phyloP scores from a whole-genome alignment of 2,888 invertebrate genomes.

The Sarcophaga variegata region DNA sequence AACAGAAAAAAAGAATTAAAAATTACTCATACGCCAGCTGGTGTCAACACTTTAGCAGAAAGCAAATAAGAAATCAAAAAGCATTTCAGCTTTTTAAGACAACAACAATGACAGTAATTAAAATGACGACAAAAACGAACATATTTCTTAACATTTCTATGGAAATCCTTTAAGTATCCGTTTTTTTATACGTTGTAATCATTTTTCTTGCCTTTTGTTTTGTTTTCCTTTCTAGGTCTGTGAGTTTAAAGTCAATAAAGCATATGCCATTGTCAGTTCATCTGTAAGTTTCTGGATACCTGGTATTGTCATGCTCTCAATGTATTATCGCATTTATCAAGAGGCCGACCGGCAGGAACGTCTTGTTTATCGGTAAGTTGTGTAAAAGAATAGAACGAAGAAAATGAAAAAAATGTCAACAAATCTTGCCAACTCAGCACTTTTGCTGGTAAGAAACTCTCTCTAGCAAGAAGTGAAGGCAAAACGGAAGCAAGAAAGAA shows the following conservation, averaged over 20 bases:
- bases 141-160: neutral
- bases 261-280: slow-evolving; percentile 93
- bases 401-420: neutral
- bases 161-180: neutral
- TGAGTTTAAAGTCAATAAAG: slow-evolving; percentile 92
- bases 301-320: slow-evolving; percentile 95
- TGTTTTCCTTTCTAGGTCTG: slow-evolving; percentile 82
- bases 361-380: slow-evolving; percentile 89
- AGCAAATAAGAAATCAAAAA: neutral
- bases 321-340: slow-evolving; percentile 94
- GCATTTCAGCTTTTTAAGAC: neutral
- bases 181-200: neutral
- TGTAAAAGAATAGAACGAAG: neutral
- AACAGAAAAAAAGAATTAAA: neutral
- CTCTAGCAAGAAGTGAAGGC: neutral
- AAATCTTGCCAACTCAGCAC: slow-evolving; percentile 6
- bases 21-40: slow-evolving; percentile 31
- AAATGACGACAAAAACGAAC: neutral
- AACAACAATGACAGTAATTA: slow-evolving; percentile 2
- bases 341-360: slow-evolving; percentile 93
- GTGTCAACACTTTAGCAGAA: neutral
- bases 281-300: slow-evolving; percentile 97
- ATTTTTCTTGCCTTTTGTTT: slow-evolving; percentile 1
- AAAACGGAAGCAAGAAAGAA: neutral
- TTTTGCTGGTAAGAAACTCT: neutral